Percentiles rank a stretch among this genome's conserved stretches.
These are phyloP conservation scores for Psittacus erithacus DNA, from an alignment of 2,113 vertebrate genomes.

Conservation along the genomic window DNA sequence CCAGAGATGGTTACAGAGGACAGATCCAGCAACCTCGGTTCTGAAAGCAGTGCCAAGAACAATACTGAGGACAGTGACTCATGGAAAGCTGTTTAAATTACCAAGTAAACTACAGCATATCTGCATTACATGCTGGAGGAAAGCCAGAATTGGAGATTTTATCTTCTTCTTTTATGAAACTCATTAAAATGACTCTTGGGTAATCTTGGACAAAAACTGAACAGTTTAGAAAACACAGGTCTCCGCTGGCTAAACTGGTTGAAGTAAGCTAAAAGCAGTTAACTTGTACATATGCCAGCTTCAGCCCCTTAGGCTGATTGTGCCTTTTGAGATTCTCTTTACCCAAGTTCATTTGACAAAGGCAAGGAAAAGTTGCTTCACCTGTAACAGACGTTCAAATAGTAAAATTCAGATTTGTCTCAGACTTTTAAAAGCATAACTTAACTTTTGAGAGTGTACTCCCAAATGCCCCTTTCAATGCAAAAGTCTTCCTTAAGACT, in stretches of 20 bases:
- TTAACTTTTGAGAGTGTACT: neutral
- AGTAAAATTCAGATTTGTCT: neutral
- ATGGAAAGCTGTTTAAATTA: conserved; percentile 21
- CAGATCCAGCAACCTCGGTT: neutral
- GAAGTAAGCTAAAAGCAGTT: neutral
- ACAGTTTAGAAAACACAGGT: neutral
- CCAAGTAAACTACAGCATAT: conserved; percentile 12
- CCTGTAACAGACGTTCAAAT: neutral
- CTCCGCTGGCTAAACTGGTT: neutral
- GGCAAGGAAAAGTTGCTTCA: neutral
- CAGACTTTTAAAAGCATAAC: neutral
- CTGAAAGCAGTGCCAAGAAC: conserved; percentile 11
- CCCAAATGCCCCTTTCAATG: neutral
- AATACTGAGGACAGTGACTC: conserved; percentile 5
- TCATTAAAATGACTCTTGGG: neutral
- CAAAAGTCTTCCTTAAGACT: neutral
- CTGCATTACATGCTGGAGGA: conserved; percentile 6
- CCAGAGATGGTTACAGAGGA: neutral
- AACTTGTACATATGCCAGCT: neutral
- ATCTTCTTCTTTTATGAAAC: neutral
- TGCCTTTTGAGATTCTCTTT: neutral
- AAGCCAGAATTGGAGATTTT: neutral
- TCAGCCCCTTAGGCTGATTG: neutral
- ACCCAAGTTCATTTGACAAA: neutral
- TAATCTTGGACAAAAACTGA: neutral